Percentiles rank a stretch among this genome's conserved stretches.
phyloP scores from a whole-genome alignment of 2,797 vertebrate species.

The Neosilurus hyrtlii region DNA sequence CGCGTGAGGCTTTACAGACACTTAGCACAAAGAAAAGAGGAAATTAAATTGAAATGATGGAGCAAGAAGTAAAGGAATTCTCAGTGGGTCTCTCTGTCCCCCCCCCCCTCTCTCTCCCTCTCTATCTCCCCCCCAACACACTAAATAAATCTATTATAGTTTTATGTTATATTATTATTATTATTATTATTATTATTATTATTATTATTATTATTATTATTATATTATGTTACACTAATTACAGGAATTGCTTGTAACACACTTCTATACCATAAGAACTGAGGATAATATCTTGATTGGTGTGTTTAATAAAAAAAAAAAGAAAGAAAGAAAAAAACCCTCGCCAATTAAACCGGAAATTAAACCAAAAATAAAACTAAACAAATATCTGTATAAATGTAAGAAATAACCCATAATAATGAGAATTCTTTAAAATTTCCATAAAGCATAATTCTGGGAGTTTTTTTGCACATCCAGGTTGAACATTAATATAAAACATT shows the following conservation, averaged over 20 bases:
- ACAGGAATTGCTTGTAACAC: background rate
- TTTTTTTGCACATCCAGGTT: too few species aligned
- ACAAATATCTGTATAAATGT: background rate
- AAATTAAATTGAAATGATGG: background rate
- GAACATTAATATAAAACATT: too few species aligned
- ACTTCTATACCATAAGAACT: background rate
- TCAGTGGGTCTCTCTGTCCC: background rate
- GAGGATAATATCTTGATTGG: background rate
- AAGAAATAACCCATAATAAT: too few species aligned
- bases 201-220: too few species aligned
- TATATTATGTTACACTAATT: background rate
- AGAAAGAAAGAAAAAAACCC: background rate
- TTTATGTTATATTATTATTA: too few species aligned
- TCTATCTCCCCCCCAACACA: background rate
- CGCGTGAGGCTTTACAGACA: background rate
- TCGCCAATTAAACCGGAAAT: background rate
- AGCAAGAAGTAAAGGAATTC: background rate
- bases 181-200: too few species aligned
- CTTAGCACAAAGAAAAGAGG: conserved; percentile 1
- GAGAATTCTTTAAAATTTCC: too few species aligned
- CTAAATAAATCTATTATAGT: background rate
- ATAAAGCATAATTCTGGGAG: too few species aligned
- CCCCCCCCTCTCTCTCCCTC: background rate
- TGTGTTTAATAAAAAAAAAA: background rate
- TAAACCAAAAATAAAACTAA: background rate